Percentiles rank a stretch among this genome's conserved stretches.
These are phyloP conservation scores for Podilymbus podiceps DNA, from an alignment of 2,113 vertebrate species.

Conservation along the genomic window DNA sequence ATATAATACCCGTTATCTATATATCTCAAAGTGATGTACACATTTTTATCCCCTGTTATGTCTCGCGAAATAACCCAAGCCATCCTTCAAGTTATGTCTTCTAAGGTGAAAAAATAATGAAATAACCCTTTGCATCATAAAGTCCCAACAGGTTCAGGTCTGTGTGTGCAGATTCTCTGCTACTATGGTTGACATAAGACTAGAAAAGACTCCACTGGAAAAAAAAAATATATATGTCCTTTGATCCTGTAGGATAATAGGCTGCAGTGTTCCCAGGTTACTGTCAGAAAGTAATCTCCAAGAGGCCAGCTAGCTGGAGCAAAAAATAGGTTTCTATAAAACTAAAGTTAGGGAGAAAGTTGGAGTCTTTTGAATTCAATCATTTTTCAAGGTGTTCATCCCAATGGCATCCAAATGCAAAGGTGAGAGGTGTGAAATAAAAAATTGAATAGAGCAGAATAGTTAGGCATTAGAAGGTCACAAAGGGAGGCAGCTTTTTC, in stretches of 20 bases:
- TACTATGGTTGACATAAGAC: not conserved
- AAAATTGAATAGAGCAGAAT: conserved; percentile 12
- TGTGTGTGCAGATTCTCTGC: not conserved
- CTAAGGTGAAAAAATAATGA: not conserved
- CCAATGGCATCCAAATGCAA: conserved; percentile 9
- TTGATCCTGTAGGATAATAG: conserved; percentile 46
- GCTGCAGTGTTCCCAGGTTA: not conserved
- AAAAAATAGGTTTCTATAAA: conserved; percentile 49
- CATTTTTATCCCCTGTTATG: not conserved
- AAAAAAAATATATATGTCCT: not conserved
- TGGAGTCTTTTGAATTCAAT: conserved; percentile 24
- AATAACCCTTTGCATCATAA: not conserved
- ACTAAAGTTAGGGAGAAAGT: conserved; percentile 5
- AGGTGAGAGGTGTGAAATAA: conserved; percentile 43
- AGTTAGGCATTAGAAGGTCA: conserved; percentile 17
- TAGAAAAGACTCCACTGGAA: not conserved
- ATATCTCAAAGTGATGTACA: not conserved
- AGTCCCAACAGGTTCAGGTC: not conserved
- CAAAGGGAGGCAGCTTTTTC: not conserved
- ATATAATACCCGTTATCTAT: not conserved
- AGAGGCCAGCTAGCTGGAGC: conserved; percentile 14
- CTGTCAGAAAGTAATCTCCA: conserved; percentile 40
- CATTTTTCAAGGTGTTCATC: not conserved
- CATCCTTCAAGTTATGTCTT: not conserved
- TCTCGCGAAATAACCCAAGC: not conserved